Evolutionary conservation across 1,140 invertebrate genomes (phyloP).

Genomic region (Panagrolaimus sp.): DNA sequence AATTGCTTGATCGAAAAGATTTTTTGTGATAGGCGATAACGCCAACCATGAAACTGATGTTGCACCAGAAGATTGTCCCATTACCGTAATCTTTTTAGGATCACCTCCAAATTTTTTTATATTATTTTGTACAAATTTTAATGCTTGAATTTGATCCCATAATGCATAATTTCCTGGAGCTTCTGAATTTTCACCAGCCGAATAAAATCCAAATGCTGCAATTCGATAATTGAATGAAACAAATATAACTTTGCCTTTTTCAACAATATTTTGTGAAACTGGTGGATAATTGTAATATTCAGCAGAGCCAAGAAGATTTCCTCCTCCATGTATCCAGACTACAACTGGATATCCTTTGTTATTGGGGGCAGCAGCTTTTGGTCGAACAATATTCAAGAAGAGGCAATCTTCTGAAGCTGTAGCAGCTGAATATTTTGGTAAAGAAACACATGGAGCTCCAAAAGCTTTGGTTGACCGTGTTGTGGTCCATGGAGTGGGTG

Average conservation of each 20-base stretch:
- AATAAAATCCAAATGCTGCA: conserved; percentile 32
- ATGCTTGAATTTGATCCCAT: conserved; percentile 28
- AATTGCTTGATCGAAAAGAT: neutral
- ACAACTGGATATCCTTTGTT: conserved; percentile 25
- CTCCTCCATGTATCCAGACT: conserved; percentile 44
- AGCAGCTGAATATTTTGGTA: no score
- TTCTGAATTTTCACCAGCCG: neutral
- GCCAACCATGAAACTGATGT: conserved; percentile 74
- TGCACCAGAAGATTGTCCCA: conserved; percentile 68
- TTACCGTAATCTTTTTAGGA: conserved; percentile 60
- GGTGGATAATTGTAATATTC: conserved; percentile 15
- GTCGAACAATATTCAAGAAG: neutral
- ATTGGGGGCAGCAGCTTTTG: neutral
- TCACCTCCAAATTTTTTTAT: conserved; percentile 47
- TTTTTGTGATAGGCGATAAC: conserved; percentile 58
- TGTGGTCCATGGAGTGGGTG: no score
- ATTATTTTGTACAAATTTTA: conserved; percentile 47
- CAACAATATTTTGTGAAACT: conserved; percentile 26
- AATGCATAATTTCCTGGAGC: conserved; percentile 22
- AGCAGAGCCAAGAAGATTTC: conserved; percentile 30
- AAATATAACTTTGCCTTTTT: conserved; percentile 35
- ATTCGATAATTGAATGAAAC: conserved; percentile 42
- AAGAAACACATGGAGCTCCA: no score
- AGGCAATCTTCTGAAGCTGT: neutral
- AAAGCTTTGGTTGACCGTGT: no score